Evolutionary conservation across 35 echinoderm and acorn worm genomes (phyloP), one percentile per base, ranked within the genome.

Genomic region (Ophioderma brevispina): DNA sequence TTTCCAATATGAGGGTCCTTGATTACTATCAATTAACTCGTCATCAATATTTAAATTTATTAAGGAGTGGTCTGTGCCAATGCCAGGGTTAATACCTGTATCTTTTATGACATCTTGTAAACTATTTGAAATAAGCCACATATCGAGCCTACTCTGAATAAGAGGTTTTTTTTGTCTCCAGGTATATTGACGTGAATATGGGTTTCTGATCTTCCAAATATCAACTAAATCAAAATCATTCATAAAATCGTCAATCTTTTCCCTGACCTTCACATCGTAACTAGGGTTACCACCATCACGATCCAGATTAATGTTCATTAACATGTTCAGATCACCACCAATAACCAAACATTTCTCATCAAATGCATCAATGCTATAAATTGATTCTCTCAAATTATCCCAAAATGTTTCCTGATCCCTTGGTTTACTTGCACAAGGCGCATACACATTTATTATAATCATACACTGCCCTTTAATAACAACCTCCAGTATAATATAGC

Each of bases 61-160:
- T 4, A 13, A 1, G 32, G 78, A 80, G n/a, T 80, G 78, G 36
- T 80, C 78, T 21, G 78, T 37, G 17, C 32, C 2, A 31, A 37
- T 37, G 4, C 5, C n/a, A 34, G 38, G 78, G 11, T 32, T 80
- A 35, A 80, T 80, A 35, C 25, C n/a, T 10, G 1, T 1, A 13
- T 40, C 31, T 34, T 15, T 40, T 34, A n/a, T 14, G 1, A 37
- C 4, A 40, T 36, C 34, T 21, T 80, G 34, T 13, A 80, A 18
- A 37, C 17, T 40, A 36, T 80, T n/a, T 35, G 78, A 80, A 80
- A 80, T 80, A 10, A 80, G 36, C 34, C 34, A 80, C 2, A 35
- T 30, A 83, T 83, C 81, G 21, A 83, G 42, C 50, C 81, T 83
- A 19, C 38, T 43, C 28, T 83, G 81, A 43, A 43, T 83, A 49